Base-by-base conservation (phyloP, 2,888 invertebrate species). In the Lepetodrilus schrolli region DNA sequence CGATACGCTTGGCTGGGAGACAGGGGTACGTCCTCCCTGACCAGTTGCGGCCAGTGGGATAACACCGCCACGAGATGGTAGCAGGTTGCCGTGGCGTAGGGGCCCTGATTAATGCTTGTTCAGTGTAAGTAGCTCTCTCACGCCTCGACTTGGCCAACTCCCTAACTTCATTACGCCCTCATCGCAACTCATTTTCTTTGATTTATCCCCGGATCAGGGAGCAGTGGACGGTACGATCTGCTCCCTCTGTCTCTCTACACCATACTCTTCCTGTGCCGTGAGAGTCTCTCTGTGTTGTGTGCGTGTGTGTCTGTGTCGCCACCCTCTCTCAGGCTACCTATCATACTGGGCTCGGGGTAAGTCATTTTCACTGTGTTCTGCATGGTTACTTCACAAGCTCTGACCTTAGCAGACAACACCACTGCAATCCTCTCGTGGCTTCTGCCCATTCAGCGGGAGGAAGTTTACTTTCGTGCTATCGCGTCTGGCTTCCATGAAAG, bases 131-230 rank as follows among this genome's bases (percentile, higher is more conserved):
- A 38, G 68, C 43, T 38, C 43, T n/a, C n/a, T 38, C 68, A 47
- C 68, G 43, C 47, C 68, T 68, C 68, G 43, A 37, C 23, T 58
- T 58, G 26, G 58, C 43, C 47, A 17, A 17, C 68, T 38, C 38
- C 38, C 68, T 68, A 47, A 68, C 68, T 68, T 68, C 68, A 68
- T 68, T 68, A 68, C 43, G 43, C 68, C 38, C 43, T 68, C 68
- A 68, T 68, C 43, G 68, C 43, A 26, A 68, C 43, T 68, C 43
- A 68, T 68, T 68, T 47, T 43, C 43, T 68, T 68, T 68, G 43
- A 68, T 68, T 68, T 68, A 68, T 68, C 68, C 43, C 47, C 26
- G 68, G 68, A 38, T 68, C 43, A 47, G 17, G 38, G 47, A 43
- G 68, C 51, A 47, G 34, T 34, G 26, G 65, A 47, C 47, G 26